phyloP scores from a whole-genome alignment of 2,888 invertebrate species.

The Fragum fragum region DNA sequence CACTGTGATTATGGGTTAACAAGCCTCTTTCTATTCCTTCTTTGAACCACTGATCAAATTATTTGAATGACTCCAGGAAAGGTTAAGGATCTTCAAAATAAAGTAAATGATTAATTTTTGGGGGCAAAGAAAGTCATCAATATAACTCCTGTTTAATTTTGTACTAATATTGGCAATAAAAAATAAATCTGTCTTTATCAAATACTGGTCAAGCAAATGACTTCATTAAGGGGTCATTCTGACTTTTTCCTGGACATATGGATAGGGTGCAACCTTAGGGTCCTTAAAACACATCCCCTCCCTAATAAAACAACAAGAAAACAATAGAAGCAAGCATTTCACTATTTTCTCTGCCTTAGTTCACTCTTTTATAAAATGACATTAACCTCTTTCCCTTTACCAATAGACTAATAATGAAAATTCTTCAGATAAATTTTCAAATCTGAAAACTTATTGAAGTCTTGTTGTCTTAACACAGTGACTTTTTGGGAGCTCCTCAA shows the following conservation, averaged over 20 bases:
- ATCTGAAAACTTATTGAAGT: too few species aligned
- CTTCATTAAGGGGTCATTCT: constrained; percentile 51
- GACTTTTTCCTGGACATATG: constrained; percentile 60
- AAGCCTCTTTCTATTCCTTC: too few species aligned
- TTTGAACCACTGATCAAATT: too few species aligned
- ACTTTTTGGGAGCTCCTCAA: too few species aligned
- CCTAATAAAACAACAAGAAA: constrained; percentile 54
- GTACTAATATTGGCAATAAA: constrained; percentile 39
- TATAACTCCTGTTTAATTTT: neutral
- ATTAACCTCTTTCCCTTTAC: neutral
- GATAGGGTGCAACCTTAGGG: constrained; percentile 18
- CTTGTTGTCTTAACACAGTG: too few species aligned
- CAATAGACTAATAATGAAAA: too few species aligned
- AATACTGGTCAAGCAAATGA: constrained; percentile 33
- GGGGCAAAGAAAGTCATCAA: constrained; percentile 11
- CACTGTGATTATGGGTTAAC: too few species aligned
- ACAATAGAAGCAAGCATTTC: constrained; percentile 57
- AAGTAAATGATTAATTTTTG: neutral
- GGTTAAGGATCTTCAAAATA: too few species aligned
- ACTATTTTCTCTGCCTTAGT: constrained; percentile 43
- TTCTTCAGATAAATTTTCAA: too few species aligned
- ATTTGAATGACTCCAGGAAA: too few species aligned
- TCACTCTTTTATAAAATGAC: constrained; percentile 65
- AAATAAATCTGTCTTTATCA: constrained; percentile 42
- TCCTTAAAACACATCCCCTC: constrained; percentile 50